A percentile compares a stretch with the other conserved stretches of the same genome.
These are phyloP conservation scores for Trichonephila clavata DNA, from an alignment of 1,140 invertebrate genomes.

Conservation along the genomic window DNA sequence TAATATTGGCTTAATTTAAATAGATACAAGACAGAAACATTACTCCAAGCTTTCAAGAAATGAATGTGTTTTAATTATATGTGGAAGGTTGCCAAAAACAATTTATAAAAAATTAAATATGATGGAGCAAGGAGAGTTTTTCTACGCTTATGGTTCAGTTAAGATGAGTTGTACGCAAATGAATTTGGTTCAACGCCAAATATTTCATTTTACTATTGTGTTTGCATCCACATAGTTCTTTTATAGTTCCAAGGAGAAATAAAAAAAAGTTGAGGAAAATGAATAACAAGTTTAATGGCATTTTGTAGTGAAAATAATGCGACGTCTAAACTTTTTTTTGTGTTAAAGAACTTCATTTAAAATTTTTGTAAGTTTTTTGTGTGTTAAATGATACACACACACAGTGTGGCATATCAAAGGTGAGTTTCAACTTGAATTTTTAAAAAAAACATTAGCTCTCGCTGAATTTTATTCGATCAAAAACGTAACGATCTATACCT, in stretches of 20 bases:
- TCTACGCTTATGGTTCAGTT: background rate
- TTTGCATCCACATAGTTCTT: background rate
- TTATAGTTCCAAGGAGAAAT: background rate
- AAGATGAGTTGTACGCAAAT: background rate
- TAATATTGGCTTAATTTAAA: background rate
- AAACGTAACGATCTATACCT: too few relatives aligned
- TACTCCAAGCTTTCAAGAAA: background rate
- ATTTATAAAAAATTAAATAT: background rate
- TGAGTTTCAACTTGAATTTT: too few relatives aligned
- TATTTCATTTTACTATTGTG: background rate
- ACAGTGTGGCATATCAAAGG: too few relatives aligned
- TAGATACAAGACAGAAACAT: background rate
- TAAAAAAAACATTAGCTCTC: too few relatives aligned
- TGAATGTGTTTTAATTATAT: background rate
- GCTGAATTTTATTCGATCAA: too few relatives aligned
- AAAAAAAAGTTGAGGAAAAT: too few relatives aligned
- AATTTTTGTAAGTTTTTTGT: too few relatives aligned
- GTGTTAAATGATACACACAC: too few relatives aligned
- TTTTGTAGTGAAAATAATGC: too few relatives aligned
- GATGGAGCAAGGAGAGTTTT: background rate
- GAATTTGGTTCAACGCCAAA: background rate
- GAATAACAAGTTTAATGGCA: too few relatives aligned
- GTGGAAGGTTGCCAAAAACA: background rate
- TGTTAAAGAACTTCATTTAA: too few relatives aligned
- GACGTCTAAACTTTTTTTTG: too few relatives aligned